Conservation (phyloP, 2,888 invertebrate genomes). For the Nezara viridula region DNA sequence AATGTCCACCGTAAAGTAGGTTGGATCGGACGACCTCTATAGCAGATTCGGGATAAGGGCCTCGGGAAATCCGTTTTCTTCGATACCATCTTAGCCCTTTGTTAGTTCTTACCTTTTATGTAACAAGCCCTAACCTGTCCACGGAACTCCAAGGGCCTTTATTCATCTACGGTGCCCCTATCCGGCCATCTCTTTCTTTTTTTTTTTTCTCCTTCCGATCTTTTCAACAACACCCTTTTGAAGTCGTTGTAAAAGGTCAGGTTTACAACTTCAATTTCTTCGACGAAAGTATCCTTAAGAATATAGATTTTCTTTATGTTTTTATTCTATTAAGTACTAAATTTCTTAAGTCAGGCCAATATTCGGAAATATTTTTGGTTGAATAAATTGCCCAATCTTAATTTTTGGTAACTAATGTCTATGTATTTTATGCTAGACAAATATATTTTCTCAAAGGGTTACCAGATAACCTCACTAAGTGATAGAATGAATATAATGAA, state of each 20-base stretch:
- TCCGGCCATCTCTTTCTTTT: not conserved
- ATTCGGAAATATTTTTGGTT: too few relatives aligned
- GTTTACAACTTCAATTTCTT: not conserved
- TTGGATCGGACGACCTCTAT: not conserved
- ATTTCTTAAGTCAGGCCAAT: not conserved
- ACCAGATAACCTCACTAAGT: too few relatives aligned
- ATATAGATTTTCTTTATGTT: not conserved
- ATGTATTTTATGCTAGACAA: too few relatives aligned
- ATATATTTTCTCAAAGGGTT: too few relatives aligned
- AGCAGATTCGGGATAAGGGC: not conserved
- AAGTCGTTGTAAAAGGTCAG: not conserved
- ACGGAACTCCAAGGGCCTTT: not conserved
- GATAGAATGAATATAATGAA: too few relatives aligned
- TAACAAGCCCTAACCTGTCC: slow-evolving; percentile 31
- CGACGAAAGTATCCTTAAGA: not conserved
- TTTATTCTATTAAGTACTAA: not conserved
- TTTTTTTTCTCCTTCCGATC: not conserved
- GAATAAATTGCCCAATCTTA: too few relatives aligned
- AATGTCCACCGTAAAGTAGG: not conserved
- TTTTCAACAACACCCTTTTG: slow-evolving; percentile 3
- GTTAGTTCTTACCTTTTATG: slow-evolving; percentile 45
- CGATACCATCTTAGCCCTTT: slow-evolving; percentile 39
- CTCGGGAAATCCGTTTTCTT: slow-evolving; percentile 37
- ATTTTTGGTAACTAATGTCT: too few relatives aligned
- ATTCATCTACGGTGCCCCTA: not conserved